Conservation (phyloP, 2,113 vertebrate species). For the Crotalus tigris region DNA sequence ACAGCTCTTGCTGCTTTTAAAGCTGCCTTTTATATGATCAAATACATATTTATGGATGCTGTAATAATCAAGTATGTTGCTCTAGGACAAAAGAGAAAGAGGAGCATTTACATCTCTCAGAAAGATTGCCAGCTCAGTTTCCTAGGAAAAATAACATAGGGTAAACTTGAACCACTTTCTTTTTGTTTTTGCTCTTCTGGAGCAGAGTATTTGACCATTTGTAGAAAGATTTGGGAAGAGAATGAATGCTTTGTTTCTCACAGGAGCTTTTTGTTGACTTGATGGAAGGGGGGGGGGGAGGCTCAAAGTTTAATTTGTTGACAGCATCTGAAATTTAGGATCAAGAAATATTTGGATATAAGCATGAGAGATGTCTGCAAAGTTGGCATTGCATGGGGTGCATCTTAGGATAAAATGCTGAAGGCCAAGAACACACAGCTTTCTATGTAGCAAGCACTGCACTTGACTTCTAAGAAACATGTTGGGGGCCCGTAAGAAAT, state of each 20-base stretch:
- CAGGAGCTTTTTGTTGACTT: not conserved
- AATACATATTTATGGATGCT: conserved; percentile 13
- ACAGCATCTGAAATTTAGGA: no score
- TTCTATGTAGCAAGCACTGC: not conserved
- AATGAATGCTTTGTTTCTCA: not conserved
- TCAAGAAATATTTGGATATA: not conserved
- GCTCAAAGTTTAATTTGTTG: not conserved
- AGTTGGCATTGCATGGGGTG: not conserved
- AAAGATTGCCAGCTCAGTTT: not conserved
- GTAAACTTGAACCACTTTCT: not conserved
- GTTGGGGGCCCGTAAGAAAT: not conserved
- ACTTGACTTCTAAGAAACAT: not conserved
- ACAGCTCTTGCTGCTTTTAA: conserved; percentile 4
- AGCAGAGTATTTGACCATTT: not conserved
- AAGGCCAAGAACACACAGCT: not conserved
- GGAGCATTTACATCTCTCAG: not conserved
- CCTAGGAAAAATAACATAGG: not conserved
- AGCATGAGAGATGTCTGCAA: not conserved
- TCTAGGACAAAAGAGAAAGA: not conserved
- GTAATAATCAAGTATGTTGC: conserved; percentile 9
- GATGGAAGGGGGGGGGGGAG: not conserved
- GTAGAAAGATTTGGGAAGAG: not conserved
- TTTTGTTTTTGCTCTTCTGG: not conserved
- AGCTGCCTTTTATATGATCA: conserved; percentile 1
- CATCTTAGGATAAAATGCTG: not conserved